phyloP scores from a whole-genome alignment of 2,888 invertebrate genomes.

The Scaptomyza polygonia region DNA sequence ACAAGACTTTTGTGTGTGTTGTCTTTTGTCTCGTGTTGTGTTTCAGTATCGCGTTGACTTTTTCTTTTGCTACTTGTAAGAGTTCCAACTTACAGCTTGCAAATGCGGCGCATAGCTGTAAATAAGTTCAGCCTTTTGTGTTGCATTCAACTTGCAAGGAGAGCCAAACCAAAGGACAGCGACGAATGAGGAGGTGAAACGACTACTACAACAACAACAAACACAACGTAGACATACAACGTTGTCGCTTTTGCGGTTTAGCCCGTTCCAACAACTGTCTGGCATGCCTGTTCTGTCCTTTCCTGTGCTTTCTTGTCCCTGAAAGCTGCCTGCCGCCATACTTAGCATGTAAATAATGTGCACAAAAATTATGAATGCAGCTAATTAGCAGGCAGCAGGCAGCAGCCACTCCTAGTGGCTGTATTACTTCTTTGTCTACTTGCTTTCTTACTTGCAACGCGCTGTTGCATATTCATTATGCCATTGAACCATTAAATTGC shows the following conservation, averaged over 20 bases:
- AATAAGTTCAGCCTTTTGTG: conserved; percentile 63
- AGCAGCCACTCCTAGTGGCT: conserved; percentile 2
- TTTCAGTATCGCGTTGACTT: conserved; percentile 30
- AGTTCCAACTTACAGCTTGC: conserved; percentile 66
- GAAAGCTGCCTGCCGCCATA: conserved; percentile 45
- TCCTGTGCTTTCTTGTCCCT: conserved; percentile 2
- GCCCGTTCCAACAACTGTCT: conserved; percentile 33
- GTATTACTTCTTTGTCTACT: conserved; percentile 22
- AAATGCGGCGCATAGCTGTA: conserved; percentile 71
- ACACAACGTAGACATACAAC: conserved; percentile 1
- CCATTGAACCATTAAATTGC: conserved; percentile 82
- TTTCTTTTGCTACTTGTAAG: conserved; percentile 64
- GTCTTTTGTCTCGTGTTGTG: not conserved
- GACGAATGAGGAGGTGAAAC: conserved; percentile 4
- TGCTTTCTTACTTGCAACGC: conserved; percentile 26
- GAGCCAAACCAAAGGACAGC: conserved; percentile 38
- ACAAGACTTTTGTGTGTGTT: conserved; percentile 4
- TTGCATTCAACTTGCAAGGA: conserved; percentile 9
- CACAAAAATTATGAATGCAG: conserved; percentile 79
- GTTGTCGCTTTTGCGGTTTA: conserved; percentile 43
- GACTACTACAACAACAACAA: not conserved
- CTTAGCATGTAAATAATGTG: conserved; percentile 79
- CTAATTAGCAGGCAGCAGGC: conserved; percentile 68
- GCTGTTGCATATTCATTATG: conserved; percentile 80
- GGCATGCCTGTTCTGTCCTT: conserved; percentile 13